Percentiles rank a stretch among this genome's conserved stretches.
phyloP scores from a whole-genome alignment of 1,140 invertebrate genomes.

The Papilio xuthus region DNA sequence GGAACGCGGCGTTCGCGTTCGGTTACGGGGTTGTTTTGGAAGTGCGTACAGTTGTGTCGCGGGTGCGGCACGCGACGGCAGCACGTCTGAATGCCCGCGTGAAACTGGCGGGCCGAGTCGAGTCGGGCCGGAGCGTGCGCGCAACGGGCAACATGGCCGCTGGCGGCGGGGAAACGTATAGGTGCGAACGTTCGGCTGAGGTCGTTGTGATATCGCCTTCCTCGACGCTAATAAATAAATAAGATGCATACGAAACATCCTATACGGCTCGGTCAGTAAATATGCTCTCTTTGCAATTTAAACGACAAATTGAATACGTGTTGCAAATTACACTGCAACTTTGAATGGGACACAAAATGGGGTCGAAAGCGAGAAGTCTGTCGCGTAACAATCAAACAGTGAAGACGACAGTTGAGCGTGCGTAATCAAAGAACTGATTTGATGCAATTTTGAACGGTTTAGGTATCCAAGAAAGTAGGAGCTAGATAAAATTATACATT shows the following conservation, averaged over 20 bases:
- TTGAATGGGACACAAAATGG: not conserved
- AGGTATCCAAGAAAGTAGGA: not conserved
- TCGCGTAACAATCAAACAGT: constrained; percentile 6
- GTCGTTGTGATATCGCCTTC: constrained; percentile 66
- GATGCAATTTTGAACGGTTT: not conserved
- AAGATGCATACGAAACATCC: constrained; percentile 54
- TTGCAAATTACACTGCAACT: not conserved
- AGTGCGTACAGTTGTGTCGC: constrained; percentile 49
- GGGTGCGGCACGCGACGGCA: constrained; percentile 45
- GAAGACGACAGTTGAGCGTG: not conserved
- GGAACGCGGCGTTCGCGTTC: constrained; percentile 31
- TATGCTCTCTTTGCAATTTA: constrained; percentile 18
- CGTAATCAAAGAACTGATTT: constrained; percentile 2
- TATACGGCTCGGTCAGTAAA: not conserved
- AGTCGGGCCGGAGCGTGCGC: constrained; percentile 46
- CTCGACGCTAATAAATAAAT: constrained; percentile 74
- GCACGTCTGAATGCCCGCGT: constrained; percentile 67
- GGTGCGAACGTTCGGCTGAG: constrained; percentile 53
- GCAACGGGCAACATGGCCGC: constrained; percentile 61
- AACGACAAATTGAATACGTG: not conserved
- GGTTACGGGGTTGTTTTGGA: constrained; percentile 49
- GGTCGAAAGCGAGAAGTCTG: constrained; percentile 12
- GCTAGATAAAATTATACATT: not conserved
- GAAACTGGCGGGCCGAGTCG: constrained; percentile 69
- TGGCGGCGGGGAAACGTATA: constrained; percentile 62